These are phyloP conservation scores for Drosophila albomicans DNA, from an alignment of 1,140 invertebrate genomes.

Conservation along the genomic window DNA sequence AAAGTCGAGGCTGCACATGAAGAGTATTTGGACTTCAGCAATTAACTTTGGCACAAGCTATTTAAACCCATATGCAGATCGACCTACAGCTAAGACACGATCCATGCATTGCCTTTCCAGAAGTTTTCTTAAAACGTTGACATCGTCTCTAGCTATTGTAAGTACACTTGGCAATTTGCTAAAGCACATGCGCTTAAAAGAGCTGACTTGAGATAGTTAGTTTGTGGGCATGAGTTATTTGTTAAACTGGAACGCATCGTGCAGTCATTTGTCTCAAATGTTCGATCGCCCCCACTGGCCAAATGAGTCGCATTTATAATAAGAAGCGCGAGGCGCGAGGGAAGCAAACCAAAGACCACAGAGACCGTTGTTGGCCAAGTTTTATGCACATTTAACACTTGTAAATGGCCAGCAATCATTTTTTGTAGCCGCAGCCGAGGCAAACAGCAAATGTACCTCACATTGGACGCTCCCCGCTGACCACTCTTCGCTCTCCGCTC, in stretches of 20 bases:
- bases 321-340: not conserved
- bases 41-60: not conserved
- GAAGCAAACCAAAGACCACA: constrained; percentile 2
- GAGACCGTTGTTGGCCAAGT: constrained; percentile 26
- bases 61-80: not conserved
- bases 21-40: not conserved
- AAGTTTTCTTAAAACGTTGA: not conserved
- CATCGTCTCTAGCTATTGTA: not conserved
- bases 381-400: constrained; percentile 61
- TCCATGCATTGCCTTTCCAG: not conserved
- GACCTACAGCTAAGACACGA: not conserved
- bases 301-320: constrained; percentile 30
- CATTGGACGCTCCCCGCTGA: no score
- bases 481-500: not conserved
- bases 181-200: not conserved
- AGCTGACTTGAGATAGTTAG: not conserved
- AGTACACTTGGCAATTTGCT: not conserved
- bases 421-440: not conserved
- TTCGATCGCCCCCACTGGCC: constrained; percentile 31
- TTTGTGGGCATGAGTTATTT: constrained; percentile 19
- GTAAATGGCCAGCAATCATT: constrained; percentile 55
- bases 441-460: not conserved
- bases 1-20: not conserved
- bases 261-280: constrained; percentile 29
- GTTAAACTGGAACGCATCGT: constrained; percentile 19